phyloP scores from a whole-genome alignment of 2,113 vertebrate species.

The Columba livia region DNA sequence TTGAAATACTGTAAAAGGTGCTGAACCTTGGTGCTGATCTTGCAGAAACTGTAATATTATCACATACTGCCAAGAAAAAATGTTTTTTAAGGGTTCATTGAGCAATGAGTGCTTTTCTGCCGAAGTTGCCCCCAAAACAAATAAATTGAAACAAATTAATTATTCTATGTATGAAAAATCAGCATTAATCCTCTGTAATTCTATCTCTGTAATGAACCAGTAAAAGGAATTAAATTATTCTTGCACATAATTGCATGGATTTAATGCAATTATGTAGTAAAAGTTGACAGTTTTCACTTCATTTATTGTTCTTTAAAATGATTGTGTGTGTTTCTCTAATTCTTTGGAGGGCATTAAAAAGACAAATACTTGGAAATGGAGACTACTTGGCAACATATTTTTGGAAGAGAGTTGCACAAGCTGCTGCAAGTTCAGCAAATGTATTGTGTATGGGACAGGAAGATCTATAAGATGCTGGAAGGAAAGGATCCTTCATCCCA shows the following conservation, averaged over 20 bases:
- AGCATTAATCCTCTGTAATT: conserved; percentile 5
- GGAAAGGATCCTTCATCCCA: background rate
- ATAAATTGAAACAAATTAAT: background rate
- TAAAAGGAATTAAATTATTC: conserved; percentile 13
- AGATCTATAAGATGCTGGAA: background rate
- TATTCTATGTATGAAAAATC: conserved; percentile 9
- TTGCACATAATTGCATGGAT: background rate
- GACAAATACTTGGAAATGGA: background rate
- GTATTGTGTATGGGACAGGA: background rate
- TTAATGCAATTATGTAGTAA: background rate
- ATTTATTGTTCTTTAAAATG: conserved; percentile 21
- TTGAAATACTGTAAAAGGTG: background rate
- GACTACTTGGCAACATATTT: background rate
- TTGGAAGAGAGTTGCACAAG: background rate
- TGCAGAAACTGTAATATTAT: background rate
- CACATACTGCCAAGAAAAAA: background rate
- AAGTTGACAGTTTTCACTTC: conserved; percentile 10
- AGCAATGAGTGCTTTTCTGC: background rate
- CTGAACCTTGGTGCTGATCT: background rate
- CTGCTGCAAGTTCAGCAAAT: background rate
- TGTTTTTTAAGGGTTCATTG: background rate
- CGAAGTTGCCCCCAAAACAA: background rate
- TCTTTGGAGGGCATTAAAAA: background rate
- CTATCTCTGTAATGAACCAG: background rate
- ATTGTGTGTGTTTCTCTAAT: background rate